A percentile compares a stretch with the other conserved stretches of the same genome.
These are phyloP conservation scores for Nasonia vitripennis DNA, from an alignment of 1,140 invertebrate species.

Conservation along the genomic window DNA sequence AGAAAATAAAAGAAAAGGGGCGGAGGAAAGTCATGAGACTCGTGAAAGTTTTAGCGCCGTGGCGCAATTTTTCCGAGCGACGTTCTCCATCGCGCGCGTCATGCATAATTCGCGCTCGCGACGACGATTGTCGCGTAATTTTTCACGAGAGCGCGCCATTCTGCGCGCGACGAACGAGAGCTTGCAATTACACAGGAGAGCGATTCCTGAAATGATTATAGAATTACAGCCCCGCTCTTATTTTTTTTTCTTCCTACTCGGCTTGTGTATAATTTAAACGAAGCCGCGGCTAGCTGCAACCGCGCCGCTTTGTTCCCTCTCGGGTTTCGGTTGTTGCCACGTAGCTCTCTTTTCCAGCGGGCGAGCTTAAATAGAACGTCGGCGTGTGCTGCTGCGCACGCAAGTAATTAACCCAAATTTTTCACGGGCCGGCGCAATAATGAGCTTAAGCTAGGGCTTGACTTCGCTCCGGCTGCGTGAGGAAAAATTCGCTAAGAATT, in stretches of 20 bases:
- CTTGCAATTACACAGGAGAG: neutral
- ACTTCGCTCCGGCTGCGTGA: neutral
- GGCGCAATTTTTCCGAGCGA: neutral
- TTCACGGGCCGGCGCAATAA: neutral
- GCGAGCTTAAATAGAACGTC: neutral
- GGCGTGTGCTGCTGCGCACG: neutral
- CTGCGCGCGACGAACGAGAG: neutral
- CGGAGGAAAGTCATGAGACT: neutral
- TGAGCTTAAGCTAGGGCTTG: constrained; percentile 2
- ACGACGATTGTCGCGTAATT: constrained; percentile 23
- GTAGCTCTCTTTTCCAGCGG: neutral
- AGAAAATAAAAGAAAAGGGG: neutral
- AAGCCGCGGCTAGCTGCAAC: too few relatives aligned
- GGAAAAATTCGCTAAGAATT: neutral
- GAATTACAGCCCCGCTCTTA: neutral
- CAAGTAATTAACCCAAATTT: constrained; percentile 44
- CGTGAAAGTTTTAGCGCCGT: constrained; percentile 18
- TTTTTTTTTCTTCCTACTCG: neutral
- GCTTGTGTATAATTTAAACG: neutral
- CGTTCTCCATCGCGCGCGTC: neutral
- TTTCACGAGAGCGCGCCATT: neutral
- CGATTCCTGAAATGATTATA: neutral
- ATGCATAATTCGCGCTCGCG: constrained; percentile 20
- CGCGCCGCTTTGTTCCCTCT: neutral
- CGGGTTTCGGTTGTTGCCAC: neutral